These are phyloP conservation scores for Tetramorium alpestre DNA, from an alignment of 1,140 invertebrate genomes.

Conservation along the genomic window DNA sequence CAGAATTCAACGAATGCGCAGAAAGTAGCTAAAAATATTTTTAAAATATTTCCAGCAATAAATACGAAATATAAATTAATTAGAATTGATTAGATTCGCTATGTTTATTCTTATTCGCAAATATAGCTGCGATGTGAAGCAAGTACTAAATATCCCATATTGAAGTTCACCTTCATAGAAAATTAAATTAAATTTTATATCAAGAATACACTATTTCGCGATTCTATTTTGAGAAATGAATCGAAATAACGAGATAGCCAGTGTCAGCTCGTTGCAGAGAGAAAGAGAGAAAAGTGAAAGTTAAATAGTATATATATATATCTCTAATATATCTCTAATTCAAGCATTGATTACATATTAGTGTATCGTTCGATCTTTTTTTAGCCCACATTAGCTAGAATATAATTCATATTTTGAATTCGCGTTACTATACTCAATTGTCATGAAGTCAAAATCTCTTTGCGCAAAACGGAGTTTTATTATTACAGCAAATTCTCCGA, in stretches of 20 bases:
- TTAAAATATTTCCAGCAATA: neutral
- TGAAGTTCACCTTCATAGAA: neutral
- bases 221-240: slow-evolving; percentile 9
- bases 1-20: neutral
- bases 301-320: neutral
- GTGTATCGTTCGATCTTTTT: neutral
- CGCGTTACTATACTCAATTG: neutral
- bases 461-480: slow-evolving; percentile 23
- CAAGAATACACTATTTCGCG: no score
- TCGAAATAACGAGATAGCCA: neutral
- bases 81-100: neutral
- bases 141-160: neutral
- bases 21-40: neutral
- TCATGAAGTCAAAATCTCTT: neutral
- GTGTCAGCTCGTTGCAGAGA: neutral
- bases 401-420: neutral
- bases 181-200: slow-evolving; percentile 5
- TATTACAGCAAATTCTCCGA: slow-evolving; percentile 2
- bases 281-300: neutral
- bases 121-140: neutral
- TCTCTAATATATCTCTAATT: slow-evolving; percentile 2
- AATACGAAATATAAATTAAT: neutral
- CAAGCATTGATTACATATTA: slow-evolving; percentile 31
- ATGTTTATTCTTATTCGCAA: neutral
- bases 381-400: neutral